Evolutionary conservation across 2,113 vertebrate species (phyloP).

Genomic region (Psilopsiagon aurifrons): DNA sequence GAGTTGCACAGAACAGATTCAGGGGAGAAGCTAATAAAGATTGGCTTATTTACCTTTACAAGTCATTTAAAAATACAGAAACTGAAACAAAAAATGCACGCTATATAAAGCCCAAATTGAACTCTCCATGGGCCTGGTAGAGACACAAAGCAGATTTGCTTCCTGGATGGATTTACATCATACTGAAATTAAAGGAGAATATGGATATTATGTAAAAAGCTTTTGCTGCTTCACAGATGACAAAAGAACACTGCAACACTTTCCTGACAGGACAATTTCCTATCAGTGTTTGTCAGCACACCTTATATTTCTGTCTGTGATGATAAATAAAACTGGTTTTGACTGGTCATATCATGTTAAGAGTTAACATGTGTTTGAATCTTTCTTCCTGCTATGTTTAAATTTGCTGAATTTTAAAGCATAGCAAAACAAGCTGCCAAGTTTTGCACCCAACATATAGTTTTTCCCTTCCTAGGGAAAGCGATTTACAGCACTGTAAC

Average conservation of each 20-base stretch:
- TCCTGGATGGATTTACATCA: neutral
- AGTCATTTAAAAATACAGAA: neutral
- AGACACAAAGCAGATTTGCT: neutral
- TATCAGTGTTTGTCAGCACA: conserved; percentile 25
- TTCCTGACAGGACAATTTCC: conserved; percentile 68
- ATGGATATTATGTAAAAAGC: conserved; percentile 40
- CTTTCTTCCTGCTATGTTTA: neutral
- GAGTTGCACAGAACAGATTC: accelerated
- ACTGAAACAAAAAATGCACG: conserved; percentile 44
- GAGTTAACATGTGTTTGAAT: conserved; percentile 15
- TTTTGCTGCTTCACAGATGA: conserved; percentile 62
- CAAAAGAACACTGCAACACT: conserved; percentile 38
- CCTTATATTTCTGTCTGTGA: conserved; percentile 12
- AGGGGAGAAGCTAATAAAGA: neutral
- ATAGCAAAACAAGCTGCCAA: neutral
- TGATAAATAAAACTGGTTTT: conserved; percentile 42
- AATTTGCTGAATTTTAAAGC: conserved; percentile 3
- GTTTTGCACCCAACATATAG: neutral
- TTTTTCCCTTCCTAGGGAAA: neutral
- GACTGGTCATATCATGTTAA: conserved; percentile 24
- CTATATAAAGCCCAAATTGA: neutral
- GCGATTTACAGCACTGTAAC: neutral
- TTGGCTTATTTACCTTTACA: conserved; percentile 18
- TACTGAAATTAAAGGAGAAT: neutral
- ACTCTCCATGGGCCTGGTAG: neutral